phyloP scores from a whole-genome alignment of 2,888 invertebrate genomes.

The Leucophenga montana region DNA sequence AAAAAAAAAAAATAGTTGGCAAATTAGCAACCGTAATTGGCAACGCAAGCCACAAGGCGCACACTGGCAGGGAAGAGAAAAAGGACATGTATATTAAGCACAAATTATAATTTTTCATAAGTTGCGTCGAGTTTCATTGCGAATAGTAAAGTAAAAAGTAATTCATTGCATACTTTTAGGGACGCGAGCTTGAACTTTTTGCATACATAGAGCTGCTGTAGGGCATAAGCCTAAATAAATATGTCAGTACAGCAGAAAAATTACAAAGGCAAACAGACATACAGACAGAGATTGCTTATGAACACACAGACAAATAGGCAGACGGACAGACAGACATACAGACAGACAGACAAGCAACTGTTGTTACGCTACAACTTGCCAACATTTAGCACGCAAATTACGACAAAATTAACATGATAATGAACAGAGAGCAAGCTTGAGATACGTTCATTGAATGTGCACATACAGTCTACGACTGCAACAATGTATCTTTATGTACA shows the following conservation, averaged over 20 bases:
- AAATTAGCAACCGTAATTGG: conserved; percentile 48
- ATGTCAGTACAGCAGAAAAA: conserved; percentile 13
- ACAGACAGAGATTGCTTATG: background rate
- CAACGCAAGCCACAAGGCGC: background rate
- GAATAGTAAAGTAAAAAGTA: background rate
- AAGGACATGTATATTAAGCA: conserved; percentile 35
- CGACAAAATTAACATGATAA: conserved; percentile 67
- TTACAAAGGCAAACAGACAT: too few species aligned
- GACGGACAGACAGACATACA: background rate
- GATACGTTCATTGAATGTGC: too few species aligned
- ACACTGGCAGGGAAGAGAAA: background rate
- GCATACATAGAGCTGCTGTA: background rate
- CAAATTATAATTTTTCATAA: conserved; percentile 56
- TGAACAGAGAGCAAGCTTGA: conserved; percentile 42
- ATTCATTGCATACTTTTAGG: conserved; percentile 7
- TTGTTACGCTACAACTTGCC: conserved; percentile 50
- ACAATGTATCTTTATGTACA: too few species aligned
- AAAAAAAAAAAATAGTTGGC: conserved; percentile 54
- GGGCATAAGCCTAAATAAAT: conserved; percentile 19
- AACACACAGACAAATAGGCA: conserved; percentile 8
- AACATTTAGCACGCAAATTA: conserved; percentile 66
- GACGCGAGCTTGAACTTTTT: conserved; percentile 6
- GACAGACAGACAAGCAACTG: background rate
- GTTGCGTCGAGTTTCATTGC: background rate
- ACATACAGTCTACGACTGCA: too few species aligned